Evolutionary conservation across 23 tunicate species (phyloP).

Genomic region (Halocynthia roretzi): DNA sequence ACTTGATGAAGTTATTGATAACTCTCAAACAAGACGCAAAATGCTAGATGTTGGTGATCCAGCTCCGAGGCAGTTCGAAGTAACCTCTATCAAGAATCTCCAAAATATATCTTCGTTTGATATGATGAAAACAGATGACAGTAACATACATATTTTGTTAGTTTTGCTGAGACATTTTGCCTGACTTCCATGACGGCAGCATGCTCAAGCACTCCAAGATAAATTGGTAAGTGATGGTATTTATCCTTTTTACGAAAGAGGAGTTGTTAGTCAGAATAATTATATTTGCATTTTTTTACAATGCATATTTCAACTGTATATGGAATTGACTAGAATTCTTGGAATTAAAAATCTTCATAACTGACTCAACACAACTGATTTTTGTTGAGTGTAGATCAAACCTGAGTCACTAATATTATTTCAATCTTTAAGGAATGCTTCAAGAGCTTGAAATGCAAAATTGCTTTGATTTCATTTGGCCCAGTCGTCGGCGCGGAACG

Average conservation of each 20-base stretch:
- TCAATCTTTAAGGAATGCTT: constrained; percentile 26
- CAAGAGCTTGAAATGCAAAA: constrained; percentile 29
- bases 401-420: background rate
- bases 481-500: constrained; percentile 30
- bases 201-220: constrained; percentile 37
- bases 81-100: background rate
- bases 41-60: constrained; percentile 9
- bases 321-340: no score
- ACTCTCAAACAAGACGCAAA: background rate
- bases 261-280: no score
- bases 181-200: constrained; percentile 94
- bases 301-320: no score
- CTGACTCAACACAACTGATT: background rate
- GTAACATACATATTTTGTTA: constrained; percentile 26
- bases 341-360: no score
- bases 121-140: background rate
- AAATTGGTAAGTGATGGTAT: constrained; percentile 13
- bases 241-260: no score
- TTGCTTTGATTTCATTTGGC: constrained; percentile 66
- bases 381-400: background rate
- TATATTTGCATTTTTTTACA: no score
- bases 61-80: background rate
- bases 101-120: background rate
- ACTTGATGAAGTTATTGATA: constrained; percentile 6
- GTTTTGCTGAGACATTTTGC: constrained; percentile 73